A percentile compares a stretch with the other conserved stretches of the same genome.
These are phyloP conservation scores for Corythornis leucogaster DNA, from an alignment of 2,797 vertebrate species.

Conservation along the genomic window DNA sequence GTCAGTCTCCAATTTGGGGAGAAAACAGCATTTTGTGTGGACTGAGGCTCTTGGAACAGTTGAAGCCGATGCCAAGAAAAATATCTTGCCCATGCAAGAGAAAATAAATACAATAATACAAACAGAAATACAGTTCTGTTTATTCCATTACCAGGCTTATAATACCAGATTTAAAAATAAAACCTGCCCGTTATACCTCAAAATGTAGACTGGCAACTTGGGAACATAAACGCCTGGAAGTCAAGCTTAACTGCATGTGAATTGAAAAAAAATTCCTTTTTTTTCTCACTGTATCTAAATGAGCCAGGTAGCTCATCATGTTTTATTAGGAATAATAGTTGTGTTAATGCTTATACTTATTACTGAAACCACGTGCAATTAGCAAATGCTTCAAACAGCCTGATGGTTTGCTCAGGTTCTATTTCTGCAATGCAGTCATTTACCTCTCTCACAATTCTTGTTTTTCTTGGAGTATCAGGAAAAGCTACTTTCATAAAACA, in stretches of 20 bases:
- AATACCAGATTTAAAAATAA: conserved; percentile 17
- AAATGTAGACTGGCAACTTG: conserved; percentile 7
- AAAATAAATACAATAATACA: conserved; percentile 44
- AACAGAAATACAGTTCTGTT: conserved; percentile 44
- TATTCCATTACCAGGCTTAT: conserved; percentile 10
- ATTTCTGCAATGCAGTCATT: conserved; percentile 29
- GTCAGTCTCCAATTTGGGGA: conserved; percentile 19
- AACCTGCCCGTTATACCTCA: background rate
- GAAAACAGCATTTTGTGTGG: conserved; percentile 19
- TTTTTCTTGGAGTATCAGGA: background rate
- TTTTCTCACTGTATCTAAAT: conserved; percentile 46
- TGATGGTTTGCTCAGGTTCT: background rate
- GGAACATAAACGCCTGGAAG: conserved; percentile 38
- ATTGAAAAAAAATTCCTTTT: conserved; percentile 29
- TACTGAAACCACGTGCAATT: conserved; percentile 60
- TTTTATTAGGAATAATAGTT: conserved; percentile 62
- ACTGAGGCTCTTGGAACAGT: background rate
- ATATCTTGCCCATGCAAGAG: conserved; percentile 8
- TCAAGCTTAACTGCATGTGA: conserved; percentile 13
- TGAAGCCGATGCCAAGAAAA: conserved; percentile 24
- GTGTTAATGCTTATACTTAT: conserved; percentile 54
- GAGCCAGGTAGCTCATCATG: conserved; percentile 49
- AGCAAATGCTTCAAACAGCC: conserved; percentile 58
- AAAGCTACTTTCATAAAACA: background rate
- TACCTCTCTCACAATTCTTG: background rate